Evolutionary conservation across 2,797 vertebrate species (phyloP), one percentile per base, ranked within the genome.

Genomic region (Pantherophis vulpinus): DNA sequence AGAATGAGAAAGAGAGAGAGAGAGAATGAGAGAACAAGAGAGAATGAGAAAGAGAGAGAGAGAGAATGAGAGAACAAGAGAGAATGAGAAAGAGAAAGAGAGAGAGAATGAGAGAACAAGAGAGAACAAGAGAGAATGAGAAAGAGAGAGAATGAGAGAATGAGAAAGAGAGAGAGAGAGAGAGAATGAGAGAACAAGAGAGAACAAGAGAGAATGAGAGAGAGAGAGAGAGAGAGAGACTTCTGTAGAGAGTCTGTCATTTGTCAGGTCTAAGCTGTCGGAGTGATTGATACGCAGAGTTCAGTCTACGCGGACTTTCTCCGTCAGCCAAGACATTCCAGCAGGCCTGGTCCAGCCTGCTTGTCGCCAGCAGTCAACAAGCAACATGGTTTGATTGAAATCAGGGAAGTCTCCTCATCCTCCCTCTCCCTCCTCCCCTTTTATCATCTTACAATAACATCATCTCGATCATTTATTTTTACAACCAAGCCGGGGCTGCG

Each of bases 231-330:
- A 61, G 9, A 25, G 60, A 27, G 23, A 61, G 60, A 61, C 29
- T 87, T 91, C 86, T 88, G 79, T 87, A 29, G 74, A 14, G 93
- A 89, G 95, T 94, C 98, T 97, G 98, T 98, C 97, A 95, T 95
- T 96, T 98, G 98, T 98, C 98, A 97, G 95, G 92, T 90, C 37
- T 37, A 88, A 88, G 93, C 94, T 91, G 58, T 86, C 63, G 94
- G 92, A 42, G 95, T 98, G 98, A 98, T 98, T 97, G 97, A 98
- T 98, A 91, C 88, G 93, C 94, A 92, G 92, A 93, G 95, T 95
- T 95, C 96, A 96, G 98, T 96, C 98, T 98, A 95, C 91, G 91
- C 89, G 93, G 95, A 96, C 88, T 97, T 97, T 98, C 89, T 90
- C 92, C 91, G 79, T 92, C 95, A 97, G 95, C 95, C 95, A 96